These are phyloP conservation scores for Emydoidea blandingii DNA, from an alignment of 2,797 vertebrate species.

Conservation along the genomic window DNA sequence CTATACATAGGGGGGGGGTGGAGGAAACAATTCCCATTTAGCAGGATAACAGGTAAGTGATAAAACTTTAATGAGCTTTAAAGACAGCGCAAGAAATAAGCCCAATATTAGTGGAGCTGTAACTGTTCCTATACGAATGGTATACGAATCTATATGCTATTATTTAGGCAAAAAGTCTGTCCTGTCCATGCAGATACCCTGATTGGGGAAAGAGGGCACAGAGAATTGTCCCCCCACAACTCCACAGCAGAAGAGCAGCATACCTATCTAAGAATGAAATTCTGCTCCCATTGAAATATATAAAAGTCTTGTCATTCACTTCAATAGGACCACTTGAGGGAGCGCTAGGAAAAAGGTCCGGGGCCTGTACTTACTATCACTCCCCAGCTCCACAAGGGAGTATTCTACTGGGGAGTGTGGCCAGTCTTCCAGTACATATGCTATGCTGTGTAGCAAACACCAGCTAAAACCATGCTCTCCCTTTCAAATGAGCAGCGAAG, in stretches of 20 bases:
- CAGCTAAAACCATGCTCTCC: rapidly evolving
- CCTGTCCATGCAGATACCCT: neutral
- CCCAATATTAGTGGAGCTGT: neutral
- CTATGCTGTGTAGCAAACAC: neutral
- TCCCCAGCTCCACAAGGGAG: neutral
- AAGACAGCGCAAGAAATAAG: neutral
- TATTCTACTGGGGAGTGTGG: neutral
- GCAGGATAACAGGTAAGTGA: neutral
- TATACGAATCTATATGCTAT: neutral
- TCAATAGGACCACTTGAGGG: neutral
- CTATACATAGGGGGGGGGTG: neutral
- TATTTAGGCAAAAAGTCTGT: neutral
- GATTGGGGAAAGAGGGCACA: neutral
- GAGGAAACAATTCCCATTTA: neutral
- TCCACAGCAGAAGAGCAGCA: neutral
- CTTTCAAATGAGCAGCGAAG: neutral
- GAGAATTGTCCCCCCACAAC: neutral
- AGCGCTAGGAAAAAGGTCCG: neutral
- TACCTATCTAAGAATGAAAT: neutral
- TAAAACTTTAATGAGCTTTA: neutral
- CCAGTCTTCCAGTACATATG: neutral
- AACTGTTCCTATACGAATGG: neutral
- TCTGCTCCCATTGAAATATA: neutral
- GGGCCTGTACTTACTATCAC: neutral
- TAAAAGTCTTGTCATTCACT: neutral